Evolutionary conservation across 1,140 invertebrate genomes (phyloP), one percentile per base, ranked within the genome.

Genomic region (Propsilocerus akamusi): DNA sequence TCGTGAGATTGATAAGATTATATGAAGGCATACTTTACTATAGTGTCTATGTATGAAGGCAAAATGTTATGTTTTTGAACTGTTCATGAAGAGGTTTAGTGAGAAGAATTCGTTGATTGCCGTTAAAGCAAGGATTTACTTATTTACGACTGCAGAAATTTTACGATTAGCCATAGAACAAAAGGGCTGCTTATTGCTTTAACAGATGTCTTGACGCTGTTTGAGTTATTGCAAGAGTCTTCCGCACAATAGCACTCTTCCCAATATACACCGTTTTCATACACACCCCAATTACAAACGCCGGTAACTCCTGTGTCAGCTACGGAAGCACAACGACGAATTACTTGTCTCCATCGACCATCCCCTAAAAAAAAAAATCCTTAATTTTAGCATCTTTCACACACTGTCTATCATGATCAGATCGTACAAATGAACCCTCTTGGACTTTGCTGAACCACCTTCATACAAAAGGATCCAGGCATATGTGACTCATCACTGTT

Each of bases 381-480:
- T 17, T 5, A 1, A 10, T n/a, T n/a, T 26, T 37, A 8, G 14
- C 2, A 41, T 24, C n/a, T 7, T 17, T 20, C 6, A 48, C n/a
- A 48, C 14, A 48, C 28, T 25, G 14, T 11, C 26, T 17, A 17
- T 22, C n/a, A 52, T 52, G 3, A 48, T 48, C 26, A 25, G 48
- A 51, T 76, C 83, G 77, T 68, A 86, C 89, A 94, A 60, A 94
- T 89, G 61, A 93, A 93, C 57, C 89, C 88, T 63, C 78, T 76
- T 0, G 88, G 88, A 46, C 88, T 79, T 65, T 95, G 89, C 57
- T 90, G 83, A 0, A 83, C 82, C 12, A 87, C 70, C 70, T 93
- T 93, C 64, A 91, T 86, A 66, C 89, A 95, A 65, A 95, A 93
- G 5, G 87, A 87, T n/a, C 89, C 89, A 48, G 87, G 87, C 65